These are phyloP conservation scores for Porites cylindrica DNA, from an alignment of 92 coral and sea anemone genomes.

Conservation along the genomic window DNA sequence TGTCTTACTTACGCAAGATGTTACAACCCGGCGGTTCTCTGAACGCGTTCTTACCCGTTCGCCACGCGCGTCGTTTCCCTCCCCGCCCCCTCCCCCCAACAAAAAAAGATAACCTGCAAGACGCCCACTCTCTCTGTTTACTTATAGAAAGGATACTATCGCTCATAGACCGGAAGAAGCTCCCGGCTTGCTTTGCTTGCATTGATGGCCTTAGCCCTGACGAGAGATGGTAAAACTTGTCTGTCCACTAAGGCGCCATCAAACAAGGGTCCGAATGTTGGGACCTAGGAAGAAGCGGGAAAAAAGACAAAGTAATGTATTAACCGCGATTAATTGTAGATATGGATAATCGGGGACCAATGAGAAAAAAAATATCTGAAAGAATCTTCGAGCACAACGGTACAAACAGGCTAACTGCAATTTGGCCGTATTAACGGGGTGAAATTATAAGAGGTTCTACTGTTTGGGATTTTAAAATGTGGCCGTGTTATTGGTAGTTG, in stretches of 20 bases:
- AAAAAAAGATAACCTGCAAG: background rate
- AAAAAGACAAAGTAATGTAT: background rate
- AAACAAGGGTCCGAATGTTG: slow-evolving; percentile 91
- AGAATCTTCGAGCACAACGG: no score
- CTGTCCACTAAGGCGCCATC: slow-evolving; percentile 98
- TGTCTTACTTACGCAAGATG: no score
- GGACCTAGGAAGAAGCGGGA: slow-evolving; percentile 64
- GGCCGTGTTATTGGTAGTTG: no score
- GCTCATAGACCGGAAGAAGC: slow-evolving; percentile 88
- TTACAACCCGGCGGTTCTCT: no score
- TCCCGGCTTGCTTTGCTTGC: slow-evolving; percentile 95
- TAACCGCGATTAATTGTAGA: background rate
- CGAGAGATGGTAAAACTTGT: slow-evolving; percentile 92
- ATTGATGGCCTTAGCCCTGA: slow-evolving; percentile 94
- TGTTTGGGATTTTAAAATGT: no score
- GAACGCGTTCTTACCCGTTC: no score
- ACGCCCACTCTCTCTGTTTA: background rate
- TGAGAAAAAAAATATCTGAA: no score
- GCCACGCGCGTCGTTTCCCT: background rate
- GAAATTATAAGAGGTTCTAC: no score
- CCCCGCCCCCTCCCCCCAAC: background rate
- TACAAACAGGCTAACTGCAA: no score
- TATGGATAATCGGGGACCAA: no score
- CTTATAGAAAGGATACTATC: slow-evolving; percentile 91
- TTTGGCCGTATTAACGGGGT: no score